These are phyloP conservation scores for Papilio aristodemus DNA, from an alignment of 1,140 invertebrate species.

Conservation along the genomic window DNA sequence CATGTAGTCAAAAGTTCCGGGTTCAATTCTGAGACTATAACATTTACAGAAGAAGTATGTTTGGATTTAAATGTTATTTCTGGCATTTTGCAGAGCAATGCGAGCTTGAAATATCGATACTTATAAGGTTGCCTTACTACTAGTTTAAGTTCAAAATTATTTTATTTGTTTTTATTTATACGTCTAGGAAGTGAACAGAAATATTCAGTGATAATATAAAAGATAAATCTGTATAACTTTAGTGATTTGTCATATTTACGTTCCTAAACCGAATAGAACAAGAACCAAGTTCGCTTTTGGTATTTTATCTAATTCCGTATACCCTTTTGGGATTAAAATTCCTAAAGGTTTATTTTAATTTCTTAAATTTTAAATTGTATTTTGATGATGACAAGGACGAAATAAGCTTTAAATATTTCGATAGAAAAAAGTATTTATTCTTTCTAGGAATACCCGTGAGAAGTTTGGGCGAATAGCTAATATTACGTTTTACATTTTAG, in stretches of 20 bases:
- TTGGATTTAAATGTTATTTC: slow-evolving; percentile 2
- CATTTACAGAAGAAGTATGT: not conserved
- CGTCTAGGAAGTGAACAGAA: not conserved
- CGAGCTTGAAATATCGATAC: too few relatives aligned
- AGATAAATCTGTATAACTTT: not conserved
- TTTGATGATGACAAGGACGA: not conserved
- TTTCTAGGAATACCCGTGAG: too few relatives aligned
- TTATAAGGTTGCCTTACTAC: not conserved
- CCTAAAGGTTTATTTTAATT: too few relatives aligned
- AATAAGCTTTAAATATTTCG: too few relatives aligned
- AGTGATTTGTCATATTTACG: not conserved
- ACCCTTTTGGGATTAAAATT: too few relatives aligned
- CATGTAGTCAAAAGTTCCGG: not conserved
- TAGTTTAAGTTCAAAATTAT: not conserved
- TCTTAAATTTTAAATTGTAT: too few relatives aligned
- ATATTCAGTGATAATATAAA: not conserved
- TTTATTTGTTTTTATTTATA: not conserved
- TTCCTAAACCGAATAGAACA: not conserved
- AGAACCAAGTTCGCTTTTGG: too few relatives aligned
- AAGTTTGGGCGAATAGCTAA: too few relatives aligned
- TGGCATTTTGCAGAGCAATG: not conserved
- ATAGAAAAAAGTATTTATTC: too few relatives aligned
- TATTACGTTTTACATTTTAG: not conserved
- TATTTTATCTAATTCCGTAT: too few relatives aligned
- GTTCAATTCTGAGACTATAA: not conserved